Base-by-base conservation (phyloP, 2,888 invertebrate genomes). In the Callinectes sapidus region DNA sequence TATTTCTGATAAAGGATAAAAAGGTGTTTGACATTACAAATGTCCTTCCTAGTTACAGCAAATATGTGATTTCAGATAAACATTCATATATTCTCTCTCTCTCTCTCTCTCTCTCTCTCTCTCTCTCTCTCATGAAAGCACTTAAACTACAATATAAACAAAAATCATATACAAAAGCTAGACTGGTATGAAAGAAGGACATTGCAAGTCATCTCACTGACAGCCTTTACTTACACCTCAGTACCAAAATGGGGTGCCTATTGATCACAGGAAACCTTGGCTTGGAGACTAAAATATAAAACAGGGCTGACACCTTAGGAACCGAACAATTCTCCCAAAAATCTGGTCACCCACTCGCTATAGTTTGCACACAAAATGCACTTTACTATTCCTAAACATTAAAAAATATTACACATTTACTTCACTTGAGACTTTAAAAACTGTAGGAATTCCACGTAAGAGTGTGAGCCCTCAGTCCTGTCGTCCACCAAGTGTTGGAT, bases 391-490 rank as follows among this genome's bases (percentile, higher is more conserved):
- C 48, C 77, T 90, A 90, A 71, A 77, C 77, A 90, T 90, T 88
- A 35, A 88, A 90, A 71, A 90, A 81, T 71, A 81, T 81, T 81
- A 81, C 81, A 35, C 48, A 91, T 61, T 95, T 97, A 98, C 97
- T 98, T 98, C 96, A 98, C 97, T 96, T 98, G 98, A 95, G 97
- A 97, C 96, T 98, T 98, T 95, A 98, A 96, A 96, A 99, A 98
- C 96, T 99, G 99, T 96, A 99, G 97, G 96, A 99, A 99, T 97
- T 99, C 99, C 96, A 98, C 98, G 96, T 99, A 99, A 95, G 99
- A 98, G 96, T 99, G 97, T 91, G 98, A 97, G 92, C 98, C 98
- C 96, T 99, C 99, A 94, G 98, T 97, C 95, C 99, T 97, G 96
- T 99, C 99, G 96, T 99, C 99, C 89, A 99, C 97, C 95, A 99